Evolutionary conservation across 2,113 vertebrate genomes (phyloP).

Genomic region (Nansenia antarctica): DNA sequence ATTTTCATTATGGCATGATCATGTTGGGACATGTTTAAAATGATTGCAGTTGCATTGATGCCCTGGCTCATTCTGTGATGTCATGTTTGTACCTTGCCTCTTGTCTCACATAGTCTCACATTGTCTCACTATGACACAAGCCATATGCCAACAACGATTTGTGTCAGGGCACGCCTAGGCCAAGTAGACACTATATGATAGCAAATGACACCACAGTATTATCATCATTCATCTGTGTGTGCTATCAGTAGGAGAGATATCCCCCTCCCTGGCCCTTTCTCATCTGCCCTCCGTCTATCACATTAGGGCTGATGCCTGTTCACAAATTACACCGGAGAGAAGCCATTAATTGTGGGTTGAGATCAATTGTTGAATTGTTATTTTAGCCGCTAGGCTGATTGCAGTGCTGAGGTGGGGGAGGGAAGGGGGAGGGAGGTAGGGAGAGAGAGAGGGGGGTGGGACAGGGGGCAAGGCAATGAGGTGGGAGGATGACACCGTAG

Average conservation of each 20-base stretch:
- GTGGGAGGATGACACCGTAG: slow-evolving; percentile 60
- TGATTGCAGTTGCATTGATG: neutral
- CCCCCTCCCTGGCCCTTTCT: slow-evolving; percentile 14
- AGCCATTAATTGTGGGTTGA: slow-evolving; percentile 66
- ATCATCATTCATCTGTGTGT: slow-evolving; percentile 5
- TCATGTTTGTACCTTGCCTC: neutral
- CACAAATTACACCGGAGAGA: slow-evolving; percentile 56
- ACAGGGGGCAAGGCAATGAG: slow-evolving; percentile 17
- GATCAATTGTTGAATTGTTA: slow-evolving; percentile 71
- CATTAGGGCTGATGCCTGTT: slow-evolving; percentile 46
- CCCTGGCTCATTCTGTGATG: neutral
- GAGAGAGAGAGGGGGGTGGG: slow-evolving; percentile 24
- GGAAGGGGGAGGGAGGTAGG: slow-evolving; percentile 16
- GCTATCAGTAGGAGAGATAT: neutral
- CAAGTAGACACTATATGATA: slow-evolving; percentile 13
- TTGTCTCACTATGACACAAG: neutral
- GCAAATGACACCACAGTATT: slow-evolving; percentile 3
- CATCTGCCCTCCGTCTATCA: slow-evolving; percentile 35
- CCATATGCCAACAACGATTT: neutral
- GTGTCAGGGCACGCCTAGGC: neutral
- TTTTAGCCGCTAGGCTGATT: slow-evolving; percentile 65
- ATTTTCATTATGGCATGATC: neutral
- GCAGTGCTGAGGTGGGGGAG: slow-evolving; percentile 21
- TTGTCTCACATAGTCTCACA: neutral
- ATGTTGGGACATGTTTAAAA: neutral